Base-by-base conservation (phyloP, 2,113 vertebrate genomes). In the Poicephalus gulielmi region DNA sequence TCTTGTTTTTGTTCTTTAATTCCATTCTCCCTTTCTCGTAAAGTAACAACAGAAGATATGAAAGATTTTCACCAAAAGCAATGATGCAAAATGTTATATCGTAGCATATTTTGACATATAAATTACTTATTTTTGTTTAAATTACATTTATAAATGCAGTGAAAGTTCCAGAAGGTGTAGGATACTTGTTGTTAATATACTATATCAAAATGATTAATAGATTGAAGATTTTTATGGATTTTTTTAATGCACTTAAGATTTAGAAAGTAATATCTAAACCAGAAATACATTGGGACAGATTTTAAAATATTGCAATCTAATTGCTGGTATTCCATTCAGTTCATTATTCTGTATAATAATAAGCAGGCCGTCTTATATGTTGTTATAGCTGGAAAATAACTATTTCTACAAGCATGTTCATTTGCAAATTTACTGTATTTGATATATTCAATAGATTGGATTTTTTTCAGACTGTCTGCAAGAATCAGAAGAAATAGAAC, bases 391-490 rank as follows among this genome's bases (percentile, higher is more conserved):
- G 18, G 19, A 35, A 78, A 90, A 82, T 1, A 86, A 74, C 53
- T 39, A 14, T 0, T 17, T 44, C 19, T 22, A 27, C 17, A 50
- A 55, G 1, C 24, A 27, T 2, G 24, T 15, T 49, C 1, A 27
- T 64, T 78, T 64, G 14, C 46, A 85, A 59, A 25, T 20, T 39
- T 71, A 39, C 5, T 25, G 4, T 39, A 60, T 69, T 44, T 62
- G 5, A 18, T 50, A 22, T 13, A 66, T 13, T 41, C 3, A 50
- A 47, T 25, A 62, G 8, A 24, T 13, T 25, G 10, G 8, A 74
- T 5, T 43, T 75, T 87, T 60, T 73, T 60, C 37, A 69, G 5
- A 37, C 10, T 69, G 5, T 64, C 31, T 59, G 20, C 8, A 59
- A 59, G 55, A n/a, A 59, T 59, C 33, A 59, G 20, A 59, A 63